These are phyloP conservation scores for Euplexia lucipara DNA, from an alignment of 2,888 invertebrate genomes.

Conservation along the genomic window DNA sequence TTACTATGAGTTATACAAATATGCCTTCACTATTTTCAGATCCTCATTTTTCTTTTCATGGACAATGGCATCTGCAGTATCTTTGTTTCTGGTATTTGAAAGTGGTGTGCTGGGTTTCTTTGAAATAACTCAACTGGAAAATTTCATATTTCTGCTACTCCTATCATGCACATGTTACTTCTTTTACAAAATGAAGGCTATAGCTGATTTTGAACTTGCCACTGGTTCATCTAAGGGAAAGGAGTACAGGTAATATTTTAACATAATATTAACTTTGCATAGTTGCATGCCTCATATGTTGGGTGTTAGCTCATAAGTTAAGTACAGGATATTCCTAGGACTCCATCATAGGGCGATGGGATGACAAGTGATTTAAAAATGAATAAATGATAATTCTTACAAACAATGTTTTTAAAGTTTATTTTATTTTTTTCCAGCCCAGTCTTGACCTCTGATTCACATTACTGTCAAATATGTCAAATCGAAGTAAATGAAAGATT, in stretches of 20 bases:
- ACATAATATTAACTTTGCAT: too few relatives aligned
- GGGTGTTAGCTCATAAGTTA: too few relatives aligned
- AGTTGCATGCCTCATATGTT: too few relatives aligned
- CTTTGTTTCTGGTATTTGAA: constrained; percentile 93
- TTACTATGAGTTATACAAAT: neutral
- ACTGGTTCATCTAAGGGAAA: constrained; percentile 85
- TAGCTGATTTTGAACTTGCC: constrained; percentile 84
- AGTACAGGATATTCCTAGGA: too few relatives aligned
- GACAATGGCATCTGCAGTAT: constrained; percentile 93
- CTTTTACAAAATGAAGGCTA: constrained; percentile 85
- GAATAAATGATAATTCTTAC: too few relatives aligned
- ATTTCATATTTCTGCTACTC: constrained; percentile 84
- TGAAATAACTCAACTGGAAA: constrained; percentile 91
- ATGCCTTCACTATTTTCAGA: constrained; percentile 73
- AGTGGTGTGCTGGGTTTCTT: constrained; percentile 93
- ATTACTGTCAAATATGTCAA: constrained; percentile 96
- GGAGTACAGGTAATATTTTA: constrained; percentile 85
- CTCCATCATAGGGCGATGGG: too few relatives aligned
- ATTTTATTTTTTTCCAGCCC: constrained; percentile 81
- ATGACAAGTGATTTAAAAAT: too few relatives aligned
- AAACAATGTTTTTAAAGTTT: constrained; percentile 5
- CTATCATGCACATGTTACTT: constrained; percentile 81
- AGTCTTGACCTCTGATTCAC: constrained; percentile 92
- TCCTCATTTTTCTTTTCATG: constrained; percentile 95
- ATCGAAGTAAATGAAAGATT: constrained; percentile 95